phyloP scores from a whole-genome alignment of 2,797 vertebrate species.

The Mastacembelus armatus region DNA sequence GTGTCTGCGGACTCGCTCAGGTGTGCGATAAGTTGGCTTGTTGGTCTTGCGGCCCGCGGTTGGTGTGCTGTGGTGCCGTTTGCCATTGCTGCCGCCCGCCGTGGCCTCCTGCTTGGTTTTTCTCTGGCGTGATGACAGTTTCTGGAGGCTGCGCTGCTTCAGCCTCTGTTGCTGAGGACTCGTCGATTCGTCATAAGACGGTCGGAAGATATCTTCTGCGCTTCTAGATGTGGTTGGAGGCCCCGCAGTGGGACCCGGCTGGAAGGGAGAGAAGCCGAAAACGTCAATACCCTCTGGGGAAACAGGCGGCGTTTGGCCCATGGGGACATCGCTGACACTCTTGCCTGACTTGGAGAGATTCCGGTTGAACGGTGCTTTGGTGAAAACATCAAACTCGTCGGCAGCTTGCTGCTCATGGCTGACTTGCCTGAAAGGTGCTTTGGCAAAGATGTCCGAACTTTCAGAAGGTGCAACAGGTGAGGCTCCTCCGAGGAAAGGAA shows the following conservation, averaged over 20 bases:
- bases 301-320: constrained; percentile 77
- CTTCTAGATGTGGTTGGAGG: constrained; percentile 73
- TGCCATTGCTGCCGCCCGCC: constrained; percentile 85
- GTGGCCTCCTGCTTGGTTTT: constrained; percentile 90
- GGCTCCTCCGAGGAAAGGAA: constrained; percentile 86
- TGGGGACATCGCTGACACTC: constrained; percentile 34
- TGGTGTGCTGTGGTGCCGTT: constrained; percentile 93
- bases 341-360: constrained; percentile 84
- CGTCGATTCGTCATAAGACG: constrained; percentile 85
- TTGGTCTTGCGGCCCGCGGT: constrained; percentile 85
- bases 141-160: constrained; percentile 93
- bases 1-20: constrained; percentile 90
- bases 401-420: constrained; percentile 62
- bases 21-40: constrained; percentile 92
- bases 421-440: constrained; percentile 82
- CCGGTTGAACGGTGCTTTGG: constrained; percentile 93
- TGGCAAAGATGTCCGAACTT: constrained; percentile 73
- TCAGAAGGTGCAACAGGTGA: constrained; percentile 46
- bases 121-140: constrained; percentile 90
- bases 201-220: constrained; percentile 89
- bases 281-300: constrained; percentile 86
- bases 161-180: constrained; percentile 89
- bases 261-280: constrained; percentile 93
- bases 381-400: constrained; percentile 95
- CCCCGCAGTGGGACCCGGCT: constrained; percentile 74